Evolutionary conservation across 2,888 invertebrate species (phyloP), one percentile per base, ranked within the genome.

Genomic region (Parapristionchus giblindavisi): DNA sequence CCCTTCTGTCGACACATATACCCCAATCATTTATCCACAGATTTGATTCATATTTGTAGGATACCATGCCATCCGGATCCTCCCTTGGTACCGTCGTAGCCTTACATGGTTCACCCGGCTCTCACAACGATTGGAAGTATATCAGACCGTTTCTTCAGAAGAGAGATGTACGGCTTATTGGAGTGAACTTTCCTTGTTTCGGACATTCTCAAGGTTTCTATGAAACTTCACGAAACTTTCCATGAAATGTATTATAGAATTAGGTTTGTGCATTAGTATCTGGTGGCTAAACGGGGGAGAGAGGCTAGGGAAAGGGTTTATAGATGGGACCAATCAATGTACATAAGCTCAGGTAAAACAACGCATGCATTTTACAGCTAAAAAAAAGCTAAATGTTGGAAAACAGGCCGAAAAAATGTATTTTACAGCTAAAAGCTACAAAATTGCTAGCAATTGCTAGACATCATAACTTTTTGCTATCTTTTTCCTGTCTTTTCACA

Each of bases 51-150:
- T 65, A 40, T 65, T 65, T 79, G 24, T 51, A 81, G 81, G 83
- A 83, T 60, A 79, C 82, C 1, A 66, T 79, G n/a, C 75, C 82
- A 21, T 32, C 66, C 0, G 82, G 83, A 6, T 79, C 80, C 11
- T 56, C 77, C 2, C 52, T 81, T 17, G 82, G 83, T 17, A 82
- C 80, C 11, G 83, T 82, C 5, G 76, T 83, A 4, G 79, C 76
- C 48, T 60, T 80, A 21, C 83, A 83, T 56, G 83, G 83, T 1
- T 75, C 82, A 11, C 82, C 82, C 0, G 83, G 83, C n/a, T 83
- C 83, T 48, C 82, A 83, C 70, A 80, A 81, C 29, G 81, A 81
- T 65, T 83, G 80, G 72, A 83, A 83, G 60, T 82, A 82, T 63
- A 76, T 83, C 76, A 76, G 77, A 0, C 77, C 78, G 21, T 63